Evolutionary conservation across 2,797 vertebrate species (phyloP), one percentile per base, ranked within the genome.

Genomic region (Microctenopoma stevenorrisi): DNA sequence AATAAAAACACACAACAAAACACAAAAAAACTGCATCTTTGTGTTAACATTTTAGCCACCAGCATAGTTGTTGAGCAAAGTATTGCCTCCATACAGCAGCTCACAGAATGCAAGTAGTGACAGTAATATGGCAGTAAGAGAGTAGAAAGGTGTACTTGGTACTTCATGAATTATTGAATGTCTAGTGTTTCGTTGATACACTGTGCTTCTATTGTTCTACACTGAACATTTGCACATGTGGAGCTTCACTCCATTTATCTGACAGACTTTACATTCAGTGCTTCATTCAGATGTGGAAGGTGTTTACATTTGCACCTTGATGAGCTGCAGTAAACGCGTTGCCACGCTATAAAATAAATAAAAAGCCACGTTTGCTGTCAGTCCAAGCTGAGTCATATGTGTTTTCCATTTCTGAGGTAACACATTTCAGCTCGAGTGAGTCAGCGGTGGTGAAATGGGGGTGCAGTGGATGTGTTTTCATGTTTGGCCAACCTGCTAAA

Each of bases 361-460:
- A 78, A 61, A 68, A 75, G 58, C 62, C 55, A 26, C 33, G 54
- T 73, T 22, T 26, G 47, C 67, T 70, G 66, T 73, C 63, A 48
- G 48, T 68, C 63, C 30, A 59, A 49, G 58, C 79, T 64, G 64
- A 78, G 51, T 68, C 61, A 47, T 55, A 64, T 52, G 15, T 71
- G 73, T 74, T 56, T 69, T 79, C 52, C 25, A 10, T 62, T 73
- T 78, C 48, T 64, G 62, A 78, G 67, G 56, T 57, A 72, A 67
- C 74, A 66, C 35, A 18, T 68, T 83, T 80, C 64, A 73, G 65
- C 72, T 62, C 64, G 56, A 73, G 76, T 74, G 59, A 62, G 68
- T 76, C 72, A 68, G 72, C 61, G 46, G n/a, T 61, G 70, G 61
- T 46, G 28, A 60, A 54, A 73, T 53, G 64, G 54, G 51, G 54